A percentile compares a stretch with the other conserved stretches of the same genome.
phyloP scores from a whole-genome alignment of 2,888 invertebrate species.

The Mesoligia furuncula region DNA sequence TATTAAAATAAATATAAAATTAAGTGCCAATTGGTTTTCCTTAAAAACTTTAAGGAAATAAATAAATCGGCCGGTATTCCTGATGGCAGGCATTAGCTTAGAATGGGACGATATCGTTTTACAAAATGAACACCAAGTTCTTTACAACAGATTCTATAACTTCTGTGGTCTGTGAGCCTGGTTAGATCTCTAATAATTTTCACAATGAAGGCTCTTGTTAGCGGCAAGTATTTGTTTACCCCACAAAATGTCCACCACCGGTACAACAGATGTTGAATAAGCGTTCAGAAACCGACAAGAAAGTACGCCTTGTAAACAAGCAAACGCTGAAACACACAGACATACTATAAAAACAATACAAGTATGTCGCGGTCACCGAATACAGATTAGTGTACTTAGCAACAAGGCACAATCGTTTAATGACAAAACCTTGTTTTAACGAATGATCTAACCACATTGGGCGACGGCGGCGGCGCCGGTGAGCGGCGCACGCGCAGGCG shows the following conservation, averaged over 20 bases:
- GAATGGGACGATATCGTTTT: background rate
- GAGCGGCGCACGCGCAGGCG: constrained; percentile 56
- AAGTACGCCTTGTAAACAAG: background rate
- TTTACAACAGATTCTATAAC: background rate
- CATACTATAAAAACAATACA: background rate
- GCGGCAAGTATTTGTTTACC: no score
- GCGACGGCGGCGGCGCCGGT: constrained; percentile 43
- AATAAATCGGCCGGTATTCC: background rate
- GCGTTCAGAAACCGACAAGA: no score
- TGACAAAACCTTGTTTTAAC: constrained; percentile 59
- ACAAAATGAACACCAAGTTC: background rate
- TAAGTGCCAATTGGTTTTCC: background rate
- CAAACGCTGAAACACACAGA: background rate
- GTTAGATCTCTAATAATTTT: background rate
- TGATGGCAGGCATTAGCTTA: background rate
- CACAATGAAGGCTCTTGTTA: background rate
- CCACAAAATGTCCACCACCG: background rate
- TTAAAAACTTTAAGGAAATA: constrained; percentile 1
- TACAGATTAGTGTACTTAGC: constrained; percentile 31
- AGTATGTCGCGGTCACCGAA: background rate
- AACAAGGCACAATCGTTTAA: constrained; percentile 41
- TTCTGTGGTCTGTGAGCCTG: background rate
- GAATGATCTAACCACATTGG: constrained; percentile 63
- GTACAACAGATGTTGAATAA: background rate
- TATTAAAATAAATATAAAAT: background rate